A percentile compares a stretch with the other conserved stretches of the same genome.
These are phyloP conservation scores for Eubasilissa regina DNA, from an alignment of 1,140 invertebrate species.

Conservation along the genomic window DNA sequence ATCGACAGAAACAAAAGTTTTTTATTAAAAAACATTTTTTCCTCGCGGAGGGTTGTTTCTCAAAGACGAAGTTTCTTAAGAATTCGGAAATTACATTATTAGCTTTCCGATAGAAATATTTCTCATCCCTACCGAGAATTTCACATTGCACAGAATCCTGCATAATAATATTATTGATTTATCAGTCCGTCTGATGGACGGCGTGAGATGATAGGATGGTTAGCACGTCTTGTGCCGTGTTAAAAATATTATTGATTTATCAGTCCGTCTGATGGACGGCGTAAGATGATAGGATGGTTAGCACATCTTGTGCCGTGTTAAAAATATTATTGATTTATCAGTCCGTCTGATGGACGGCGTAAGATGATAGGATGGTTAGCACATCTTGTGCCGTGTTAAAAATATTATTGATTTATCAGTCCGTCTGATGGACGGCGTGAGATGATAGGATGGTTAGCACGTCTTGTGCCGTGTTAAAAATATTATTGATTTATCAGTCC, in stretches of 20 bases:
- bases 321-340: slow-evolving; percentile 1
- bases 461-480: no score
- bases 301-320: no score
- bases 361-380: no score
- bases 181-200: slow-evolving; percentile 4
- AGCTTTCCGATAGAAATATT: slow-evolving; percentile 14
- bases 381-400: no score
- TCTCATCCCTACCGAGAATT: background rate
- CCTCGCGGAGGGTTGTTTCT: background rate
- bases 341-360: no score
- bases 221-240: no score
- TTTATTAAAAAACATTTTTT: slow-evolving; percentile 4
- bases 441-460: no score
- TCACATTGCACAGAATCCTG: slow-evolving; percentile 3
- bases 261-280: background rate
- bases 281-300: no score
- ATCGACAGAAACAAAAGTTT: background rate
- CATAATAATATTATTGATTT: slow-evolving; percentile 29
- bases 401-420: slow-evolving; percentile 1
- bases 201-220: no score
- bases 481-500: no score
- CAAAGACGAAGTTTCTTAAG: slow-evolving; percentile 3
- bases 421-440: no score
- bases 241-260: background rate
- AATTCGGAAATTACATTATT: slow-evolving; percentile 39